These are phyloP conservation scores for Cyprinus carpio DNA, from an alignment of 2,113 vertebrate genomes.

Conservation along the genomic window DNA sequence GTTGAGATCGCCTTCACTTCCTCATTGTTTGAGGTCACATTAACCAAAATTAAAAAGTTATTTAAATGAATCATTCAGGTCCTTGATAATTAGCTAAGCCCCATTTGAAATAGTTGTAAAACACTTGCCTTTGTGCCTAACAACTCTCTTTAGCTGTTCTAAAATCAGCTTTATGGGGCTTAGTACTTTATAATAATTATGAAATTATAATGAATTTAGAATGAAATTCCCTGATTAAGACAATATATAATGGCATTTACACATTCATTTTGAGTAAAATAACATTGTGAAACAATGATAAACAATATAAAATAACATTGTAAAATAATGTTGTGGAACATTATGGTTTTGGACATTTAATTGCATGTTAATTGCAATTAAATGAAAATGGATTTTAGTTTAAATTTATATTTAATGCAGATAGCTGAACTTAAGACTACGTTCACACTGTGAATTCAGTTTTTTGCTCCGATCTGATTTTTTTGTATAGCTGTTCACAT, in stretches of 20 bases:
- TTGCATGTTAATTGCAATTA: not conserved
- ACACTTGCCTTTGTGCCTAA: not conserved
- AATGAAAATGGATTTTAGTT: not conserved
- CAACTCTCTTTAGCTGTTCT: not conserved
- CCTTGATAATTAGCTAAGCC: not conserved
- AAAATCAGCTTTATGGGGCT: not conserved
- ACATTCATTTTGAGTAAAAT: not conserved
- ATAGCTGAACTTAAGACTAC: no score
- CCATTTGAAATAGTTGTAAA: not conserved
- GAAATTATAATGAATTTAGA: not conserved
- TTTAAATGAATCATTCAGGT: not conserved
- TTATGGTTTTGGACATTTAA: not conserved
- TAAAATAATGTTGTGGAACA: no score
- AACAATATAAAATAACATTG: no score
- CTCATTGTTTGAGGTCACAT: not conserved
- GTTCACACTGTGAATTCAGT: no score
- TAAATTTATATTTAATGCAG: not conserved
- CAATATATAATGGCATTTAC: not conserved
- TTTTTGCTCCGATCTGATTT: no score
- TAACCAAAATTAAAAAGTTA: not conserved
- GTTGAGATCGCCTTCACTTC: not conserved
- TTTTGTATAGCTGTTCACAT: no score
- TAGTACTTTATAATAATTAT: not conserved
- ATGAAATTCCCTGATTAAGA: not conserved
- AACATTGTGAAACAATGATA: no score